These are phyloP conservation scores for Lysandra coridon DNA, from an alignment of 2,888 invertebrate genomes.

Conservation along the genomic window DNA sequence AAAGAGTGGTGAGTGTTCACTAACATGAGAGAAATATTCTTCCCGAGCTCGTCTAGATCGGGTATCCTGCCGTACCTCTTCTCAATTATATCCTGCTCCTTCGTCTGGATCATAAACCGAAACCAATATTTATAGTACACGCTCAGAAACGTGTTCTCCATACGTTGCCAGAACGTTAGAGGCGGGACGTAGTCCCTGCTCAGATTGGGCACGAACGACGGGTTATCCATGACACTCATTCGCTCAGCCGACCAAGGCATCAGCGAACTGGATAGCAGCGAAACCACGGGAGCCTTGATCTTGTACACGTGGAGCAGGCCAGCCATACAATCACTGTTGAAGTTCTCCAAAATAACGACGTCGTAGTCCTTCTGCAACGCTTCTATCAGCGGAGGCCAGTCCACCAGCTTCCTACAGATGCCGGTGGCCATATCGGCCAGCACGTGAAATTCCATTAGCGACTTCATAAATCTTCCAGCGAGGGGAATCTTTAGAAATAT, in stretches of 20 bases:
- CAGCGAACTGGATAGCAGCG: slow-evolving; percentile 67
- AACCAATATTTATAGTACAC: slow-evolving; percentile 42
- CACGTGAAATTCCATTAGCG: slow-evolving; percentile 35
- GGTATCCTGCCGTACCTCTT: slow-evolving; percentile 70
- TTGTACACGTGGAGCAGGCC: slow-evolving; percentile 70
- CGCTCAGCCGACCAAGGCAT: slow-evolving; percentile 67
- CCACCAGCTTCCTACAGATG: slow-evolving; percentile 44
- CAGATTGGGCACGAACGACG: slow-evolving; percentile 65
- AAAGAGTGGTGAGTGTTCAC: slow-evolving; percentile 82
- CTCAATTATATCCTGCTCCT: slow-evolving; percentile 63
- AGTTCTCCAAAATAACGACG: slow-evolving; percentile 74
- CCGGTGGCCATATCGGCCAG: slow-evolving; percentile 41
- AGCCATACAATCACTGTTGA: slow-evolving; percentile 78
- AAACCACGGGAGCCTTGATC: slow-evolving; percentile 68
- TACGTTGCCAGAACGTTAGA: slow-evolving; percentile 63
- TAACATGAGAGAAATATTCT: slow-evolving; percentile 76
- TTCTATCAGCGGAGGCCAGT: slow-evolving; percentile 42
- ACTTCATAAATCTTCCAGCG: slow-evolving; percentile 38
- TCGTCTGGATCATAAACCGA: slow-evolving; percentile 49
- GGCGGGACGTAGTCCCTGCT: slow-evolving; percentile 60
- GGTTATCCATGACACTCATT: slow-evolving; percentile 56
- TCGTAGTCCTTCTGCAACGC: slow-evolving; percentile 65
- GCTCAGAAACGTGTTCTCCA: slow-evolving; percentile 42
- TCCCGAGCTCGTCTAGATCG: slow-evolving; percentile 68
- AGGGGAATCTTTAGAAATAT: slow-evolving; percentile 37